Conservation (phyloP, 1,140 invertebrate genomes). For the Drosophila willistoni region DNA sequence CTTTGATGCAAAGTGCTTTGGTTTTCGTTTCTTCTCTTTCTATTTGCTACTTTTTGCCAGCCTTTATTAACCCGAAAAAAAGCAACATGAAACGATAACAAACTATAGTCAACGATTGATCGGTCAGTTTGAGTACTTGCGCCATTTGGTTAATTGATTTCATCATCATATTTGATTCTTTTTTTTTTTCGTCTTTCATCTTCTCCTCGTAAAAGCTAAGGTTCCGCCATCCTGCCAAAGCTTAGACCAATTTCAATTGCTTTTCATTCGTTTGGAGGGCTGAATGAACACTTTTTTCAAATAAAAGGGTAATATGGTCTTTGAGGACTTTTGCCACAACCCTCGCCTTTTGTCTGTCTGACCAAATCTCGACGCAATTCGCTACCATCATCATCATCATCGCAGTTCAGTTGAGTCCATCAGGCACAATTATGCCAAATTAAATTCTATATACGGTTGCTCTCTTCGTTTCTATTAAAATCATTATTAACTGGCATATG, state of each 20-base stretch:
- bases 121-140: slow-evolving; percentile 59
- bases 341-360: neutral
- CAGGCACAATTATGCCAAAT: slow-evolving; percentile 70
- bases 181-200: neutral
- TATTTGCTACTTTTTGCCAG: slow-evolving; percentile 50
- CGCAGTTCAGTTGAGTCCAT: slow-evolving; percentile 13
- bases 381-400: neutral
- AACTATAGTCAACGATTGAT: slow-evolving; percentile 22
- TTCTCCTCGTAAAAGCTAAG: neutral
- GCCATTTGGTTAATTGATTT: slow-evolving; percentile 78
- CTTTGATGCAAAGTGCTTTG: slow-evolving; percentile 46
- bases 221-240: slow-evolving; percentile 3
- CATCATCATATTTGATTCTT: slow-evolving; percentile 22
- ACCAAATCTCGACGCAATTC: neutral
- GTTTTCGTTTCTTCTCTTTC: slow-evolving; percentile 37
- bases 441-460: slow-evolving; percentile 68
- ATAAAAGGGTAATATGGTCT: too few species aligned
- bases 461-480: slow-evolving; percentile 81
- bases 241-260: slow-evolving; percentile 39
- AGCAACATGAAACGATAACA: slow-evolving; percentile 22
- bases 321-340: neutral
- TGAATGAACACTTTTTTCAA: neutral
- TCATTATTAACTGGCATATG: slow-evolving; percentile 52
- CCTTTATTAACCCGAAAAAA: slow-evolving; percentile 49
- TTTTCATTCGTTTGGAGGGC: slow-evolving; percentile 20